These are phyloP conservation scores for Tyrannus savana DNA, from an alignment of 2,113 vertebrate species.

Conservation along the genomic window DNA sequence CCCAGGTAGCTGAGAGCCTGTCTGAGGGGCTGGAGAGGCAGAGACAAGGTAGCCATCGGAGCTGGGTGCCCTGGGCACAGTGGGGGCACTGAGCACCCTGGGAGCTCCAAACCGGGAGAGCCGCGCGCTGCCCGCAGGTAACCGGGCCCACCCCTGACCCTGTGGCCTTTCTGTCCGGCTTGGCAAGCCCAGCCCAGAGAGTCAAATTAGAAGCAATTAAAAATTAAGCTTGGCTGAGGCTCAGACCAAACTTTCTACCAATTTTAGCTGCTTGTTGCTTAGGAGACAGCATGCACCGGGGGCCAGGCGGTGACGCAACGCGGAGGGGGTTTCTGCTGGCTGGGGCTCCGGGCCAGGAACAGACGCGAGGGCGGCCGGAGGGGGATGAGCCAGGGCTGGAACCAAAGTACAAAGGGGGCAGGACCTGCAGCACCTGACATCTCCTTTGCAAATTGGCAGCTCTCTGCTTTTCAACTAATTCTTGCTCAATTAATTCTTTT, in stretches of 20 bases:
- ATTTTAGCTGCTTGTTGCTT: slow-evolving; percentile 43
- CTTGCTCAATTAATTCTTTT: neutral
- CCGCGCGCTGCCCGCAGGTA: neutral
- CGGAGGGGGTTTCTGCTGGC: neutral
- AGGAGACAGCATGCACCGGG: neutral
- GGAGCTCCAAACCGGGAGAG: neutral
- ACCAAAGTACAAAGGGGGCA: neutral
- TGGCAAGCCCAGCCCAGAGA: neutral
- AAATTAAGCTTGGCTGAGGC: slow-evolving; percentile 56
- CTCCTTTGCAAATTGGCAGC: neutral
- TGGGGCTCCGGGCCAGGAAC: neutral
- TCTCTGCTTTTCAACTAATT: neutral
- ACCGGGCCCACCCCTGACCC: neutral
- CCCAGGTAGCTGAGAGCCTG: neutral
- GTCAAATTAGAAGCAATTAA: slow-evolving; percentile 62
- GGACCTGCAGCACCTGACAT: neutral
- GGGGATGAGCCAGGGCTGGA: neutral
- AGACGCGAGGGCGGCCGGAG: neutral
- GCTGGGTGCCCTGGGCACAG: rapidly evolving
- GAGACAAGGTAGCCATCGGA: rapidly evolving
- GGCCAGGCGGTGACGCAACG: neutral
- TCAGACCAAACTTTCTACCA: slow-evolving; percentile 48
- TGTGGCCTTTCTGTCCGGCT: neutral
- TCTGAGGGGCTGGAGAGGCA: rapidly evolving
- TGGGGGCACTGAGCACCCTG: rapidly evolving